Base-by-base conservation (phyloP, 2,888 invertebrate genomes). In the Pecten maximus region DNA sequence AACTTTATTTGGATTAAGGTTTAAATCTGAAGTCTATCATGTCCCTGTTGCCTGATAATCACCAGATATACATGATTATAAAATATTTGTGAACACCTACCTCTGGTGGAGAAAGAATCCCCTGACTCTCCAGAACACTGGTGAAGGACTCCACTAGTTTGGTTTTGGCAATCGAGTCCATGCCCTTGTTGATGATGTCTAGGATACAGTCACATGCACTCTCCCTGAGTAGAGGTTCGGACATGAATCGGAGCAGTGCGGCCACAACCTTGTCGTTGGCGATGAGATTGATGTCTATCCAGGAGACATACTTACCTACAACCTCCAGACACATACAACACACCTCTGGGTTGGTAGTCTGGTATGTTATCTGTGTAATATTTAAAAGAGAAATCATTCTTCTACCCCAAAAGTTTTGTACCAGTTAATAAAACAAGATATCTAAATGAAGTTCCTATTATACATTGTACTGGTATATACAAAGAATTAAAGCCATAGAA, bases 261-360 rank as follows among this genome's bases (percentile, higher is more conserved):
- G 97, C 94, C 48, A 97, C 97, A 94, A 97, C 97, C 48, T 97
- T 96, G 89, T 97, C 97, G 94, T 97, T 97, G 87, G 97, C 97
- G 40, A 97, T 97, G 50, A 97, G 96, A 88, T 96, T 96, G 89
- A 97, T 97, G 94, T 97, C 97, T 90, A 97, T 97, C 97, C 97
- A 97, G 1, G 97, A 97, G 23, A 97, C 97, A 94, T 97, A 97
- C 40, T 97, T 96, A 2, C 97, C 97, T 89, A 97, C 97, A 16
- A 97, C 97, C 54, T 97, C 97, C 90, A 97, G 95, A 92, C 97
- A 97, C 89, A 96, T 95, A 91, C 97, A 95, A 10, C 94, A 95
- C 88, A 97, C 92, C 89, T 97, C 96, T 23, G 97, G 96, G 88
- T 97, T 94, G 40, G 94, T 94, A 40, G 92, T 94, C 91, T 97